A percentile compares a stretch with the other conserved stretches of the same genome.
Evolutionary conservation across 2,888 invertebrate genomes (phyloP).

Genomic region (Acrobasis consociella): DNA sequence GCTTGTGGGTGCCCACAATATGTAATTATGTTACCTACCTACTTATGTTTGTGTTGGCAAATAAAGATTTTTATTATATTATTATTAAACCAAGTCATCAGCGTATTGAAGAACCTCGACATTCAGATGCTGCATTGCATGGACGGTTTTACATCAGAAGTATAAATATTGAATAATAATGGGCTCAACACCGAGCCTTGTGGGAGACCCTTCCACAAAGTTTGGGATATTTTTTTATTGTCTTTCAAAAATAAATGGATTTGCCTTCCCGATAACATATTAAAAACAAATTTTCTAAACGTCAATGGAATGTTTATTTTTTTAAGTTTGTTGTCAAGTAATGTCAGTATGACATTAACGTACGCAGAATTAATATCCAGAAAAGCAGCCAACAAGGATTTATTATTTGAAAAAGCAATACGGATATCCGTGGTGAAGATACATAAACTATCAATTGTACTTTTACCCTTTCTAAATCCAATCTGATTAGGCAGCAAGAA

Average conservation of each 20-base stretch:
- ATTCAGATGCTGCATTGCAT: background rate
- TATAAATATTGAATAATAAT: background rate
- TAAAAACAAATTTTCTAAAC: background rate
- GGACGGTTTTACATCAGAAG: background rate
- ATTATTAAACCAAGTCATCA: no score
- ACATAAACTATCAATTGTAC: background rate
- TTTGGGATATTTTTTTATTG: background rate
- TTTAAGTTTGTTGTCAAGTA: slow-evolving; percentile 1
- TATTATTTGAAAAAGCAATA: background rate
- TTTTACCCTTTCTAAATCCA: background rate
- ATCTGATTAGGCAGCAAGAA: background rate
- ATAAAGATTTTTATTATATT: no score
- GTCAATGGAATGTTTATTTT: background rate
- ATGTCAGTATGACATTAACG: background rate
- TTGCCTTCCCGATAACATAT: background rate
- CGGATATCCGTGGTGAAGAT: background rate
- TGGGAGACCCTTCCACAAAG: slow-evolving; percentile 1
- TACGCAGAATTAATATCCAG: background rate
- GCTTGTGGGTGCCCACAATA: no score
- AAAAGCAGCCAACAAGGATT: background rate
- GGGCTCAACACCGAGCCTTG: background rate
- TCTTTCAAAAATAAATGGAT: background rate
- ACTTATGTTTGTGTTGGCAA: no score
- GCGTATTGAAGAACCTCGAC: background rate
- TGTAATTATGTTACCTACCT: no score